Percentiles rank a stretch among this genome's conserved stretches.
Evolutionary conservation across 2,113 vertebrate species (phyloP).

Genomic region (Dolichallabes microphthalmus): DNA sequence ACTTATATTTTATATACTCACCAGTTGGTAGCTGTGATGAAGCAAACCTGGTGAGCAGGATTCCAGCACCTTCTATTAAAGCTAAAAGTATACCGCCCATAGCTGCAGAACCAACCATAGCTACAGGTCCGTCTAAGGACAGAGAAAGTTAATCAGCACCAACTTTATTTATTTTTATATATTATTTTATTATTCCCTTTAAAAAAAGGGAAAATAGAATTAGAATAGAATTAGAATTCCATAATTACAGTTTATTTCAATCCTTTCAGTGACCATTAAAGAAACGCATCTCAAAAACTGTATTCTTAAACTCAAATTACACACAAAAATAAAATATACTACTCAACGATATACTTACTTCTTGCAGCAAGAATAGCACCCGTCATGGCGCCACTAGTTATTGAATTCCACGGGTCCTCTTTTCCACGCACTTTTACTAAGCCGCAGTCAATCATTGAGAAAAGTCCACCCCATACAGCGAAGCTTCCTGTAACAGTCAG

Average conservation of each 20-base stretch:
- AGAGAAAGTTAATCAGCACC: constrained; percentile 5
- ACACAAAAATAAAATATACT: neutral
- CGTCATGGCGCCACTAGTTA: constrained; percentile 93
- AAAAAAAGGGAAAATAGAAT: neutral
- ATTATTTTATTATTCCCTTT: too few species aligned
- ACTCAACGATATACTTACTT: constrained; percentile 77
- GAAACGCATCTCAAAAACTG: neutral
- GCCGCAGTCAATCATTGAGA: constrained; percentile 95
- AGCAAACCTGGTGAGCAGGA: constrained; percentile 89
- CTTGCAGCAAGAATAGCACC: constrained; percentile 93
- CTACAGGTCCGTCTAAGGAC: constrained; percentile 83
- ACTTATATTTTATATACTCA: constrained; percentile 63
- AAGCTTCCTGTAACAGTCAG: constrained; percentile 82
- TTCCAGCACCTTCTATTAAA: constrained; percentile 93
- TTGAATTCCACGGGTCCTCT: constrained; percentile 98
- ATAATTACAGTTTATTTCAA: too few species aligned
- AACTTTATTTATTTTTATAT: too few species aligned
- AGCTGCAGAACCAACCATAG: constrained; percentile 92
- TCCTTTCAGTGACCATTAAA: neutral
- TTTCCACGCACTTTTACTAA: constrained; percentile 92
- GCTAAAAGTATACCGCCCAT: constrained; percentile 95
- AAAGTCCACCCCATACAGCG: constrained; percentile 94
- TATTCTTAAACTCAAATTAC: neutral
- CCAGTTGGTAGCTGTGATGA: constrained; percentile 89
- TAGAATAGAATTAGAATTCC: too few species aligned